Conservation (phyloP, 1,140 invertebrate species). For the Leptinotarsa defecta region DNA sequence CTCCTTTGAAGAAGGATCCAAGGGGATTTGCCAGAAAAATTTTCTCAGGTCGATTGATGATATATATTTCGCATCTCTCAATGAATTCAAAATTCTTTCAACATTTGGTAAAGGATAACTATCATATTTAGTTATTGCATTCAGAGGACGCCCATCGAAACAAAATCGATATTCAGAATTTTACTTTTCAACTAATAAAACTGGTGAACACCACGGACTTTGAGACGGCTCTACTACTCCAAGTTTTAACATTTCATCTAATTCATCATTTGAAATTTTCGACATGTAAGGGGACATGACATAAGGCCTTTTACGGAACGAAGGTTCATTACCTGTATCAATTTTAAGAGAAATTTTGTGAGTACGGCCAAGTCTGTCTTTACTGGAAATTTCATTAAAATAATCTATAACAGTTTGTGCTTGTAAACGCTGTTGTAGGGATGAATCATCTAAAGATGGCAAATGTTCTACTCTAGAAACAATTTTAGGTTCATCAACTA, state of each 20-base stretch:
- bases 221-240: conserved; percentile 32
- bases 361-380: neutral
- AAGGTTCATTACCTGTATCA: conserved; percentile 30
- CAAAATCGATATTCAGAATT: too few relatives aligned
- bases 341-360: conserved; percentile 22
- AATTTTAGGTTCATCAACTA: neutral
- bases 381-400: conserved; percentile 2
- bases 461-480: neutral
- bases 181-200: conserved; percentile 38
- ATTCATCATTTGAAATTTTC: conserved; percentile 27
- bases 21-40: too few relatives aligned
- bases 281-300: conserved; percentile 27
- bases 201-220: conserved; percentile 33
- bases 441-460: neutral
- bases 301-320: conserved; percentile 30
- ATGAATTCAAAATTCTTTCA: too few relatives aligned
- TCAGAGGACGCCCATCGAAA: too few relatives aligned
- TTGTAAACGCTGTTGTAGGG: neutral
- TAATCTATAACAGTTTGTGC: neutral
- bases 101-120: too few relatives aligned
- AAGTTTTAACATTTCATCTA: conserved; percentile 13
- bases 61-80: too few relatives aligned
- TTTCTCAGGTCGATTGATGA: too few relatives aligned
- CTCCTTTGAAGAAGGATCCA: too few relatives aligned
- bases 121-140: too few relatives aligned